Evolutionary conservation across 2,888 invertebrate species (phyloP).

Genomic region (Emmelina monodactyla): DNA sequence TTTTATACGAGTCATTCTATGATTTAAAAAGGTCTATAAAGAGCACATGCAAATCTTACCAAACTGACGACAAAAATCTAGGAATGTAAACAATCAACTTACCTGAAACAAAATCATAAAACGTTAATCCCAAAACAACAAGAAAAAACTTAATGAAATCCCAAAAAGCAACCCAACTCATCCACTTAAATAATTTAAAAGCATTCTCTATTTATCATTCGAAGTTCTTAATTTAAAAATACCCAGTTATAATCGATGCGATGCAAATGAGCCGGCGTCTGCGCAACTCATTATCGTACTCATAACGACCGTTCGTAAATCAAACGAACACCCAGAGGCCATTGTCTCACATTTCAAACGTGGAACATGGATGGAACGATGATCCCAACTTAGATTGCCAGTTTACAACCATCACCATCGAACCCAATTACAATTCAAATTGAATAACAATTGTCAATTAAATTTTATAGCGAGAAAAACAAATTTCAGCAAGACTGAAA

Average conservation of each 20-base stretch:
- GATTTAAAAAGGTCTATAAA: slow-evolving; percentile 13
- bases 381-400: slow-evolving; percentile 1
- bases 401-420: neutral
- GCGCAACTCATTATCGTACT: slow-evolving; percentile 53
- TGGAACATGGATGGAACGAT: slow-evolving; percentile 21
- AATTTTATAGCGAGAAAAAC: no score
- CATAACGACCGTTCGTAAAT: slow-evolving; percentile 56
- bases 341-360: slow-evolving; percentile 33
- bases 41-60: slow-evolving; percentile 5
- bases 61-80: neutral
- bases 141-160: slow-evolving; percentile 9
- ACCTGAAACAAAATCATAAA: slow-evolving; percentile 2
- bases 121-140: no score
- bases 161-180: slow-evolving; percentile 10
- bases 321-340: slow-evolving; percentile 50
- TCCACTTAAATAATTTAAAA: slow-evolving; percentile 15
- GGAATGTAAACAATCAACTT: neutral
- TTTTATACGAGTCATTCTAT: neutral
- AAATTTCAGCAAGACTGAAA: no score
- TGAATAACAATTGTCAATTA: no score
- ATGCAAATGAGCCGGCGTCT: slow-evolving; percentile 31
- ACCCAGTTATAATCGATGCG: slow-evolving; percentile 33
- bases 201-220: slow-evolving; percentile 26
- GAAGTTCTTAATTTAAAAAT: slow-evolving; percentile 48
- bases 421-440: neutral